Evolutionary conservation across 2,113 vertebrate genomes (phyloP).

Genomic region (Oryzias melastigma): DNA sequence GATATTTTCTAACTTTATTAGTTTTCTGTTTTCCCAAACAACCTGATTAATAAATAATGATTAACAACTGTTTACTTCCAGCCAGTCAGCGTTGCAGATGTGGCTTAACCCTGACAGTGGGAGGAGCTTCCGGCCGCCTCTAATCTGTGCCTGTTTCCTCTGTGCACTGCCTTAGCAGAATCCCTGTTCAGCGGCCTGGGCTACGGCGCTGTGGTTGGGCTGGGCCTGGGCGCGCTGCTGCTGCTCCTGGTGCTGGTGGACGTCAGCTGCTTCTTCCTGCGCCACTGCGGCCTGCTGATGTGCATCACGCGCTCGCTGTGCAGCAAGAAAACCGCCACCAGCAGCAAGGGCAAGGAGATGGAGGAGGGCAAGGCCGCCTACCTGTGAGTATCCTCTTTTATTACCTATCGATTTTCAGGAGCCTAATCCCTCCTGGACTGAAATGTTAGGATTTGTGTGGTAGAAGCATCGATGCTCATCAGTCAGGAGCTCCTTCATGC

Average conservation of each 20-base stretch:
- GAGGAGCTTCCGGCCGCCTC: neutral
- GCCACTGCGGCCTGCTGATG: conserved; percentile 95
- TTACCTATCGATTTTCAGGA: neutral
- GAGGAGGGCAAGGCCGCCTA: conserved; percentile 98
- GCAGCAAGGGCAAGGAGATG: conserved; percentile 92
- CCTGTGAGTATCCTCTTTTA: conserved; percentile 82
- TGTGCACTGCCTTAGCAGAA: conserved; percentile 82
- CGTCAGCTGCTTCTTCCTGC: conserved; percentile 96
- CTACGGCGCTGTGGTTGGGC: conserved; percentile 90
- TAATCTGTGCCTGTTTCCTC: neutral
- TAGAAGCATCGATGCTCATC: conserved; percentile 16
- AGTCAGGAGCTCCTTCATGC: conserved; percentile 54
- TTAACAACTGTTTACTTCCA: too few species aligned
- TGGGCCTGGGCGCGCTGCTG: conserved; percentile 89
- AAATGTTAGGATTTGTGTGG: conserved; percentile 3
- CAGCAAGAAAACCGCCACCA: conserved; percentile 93
- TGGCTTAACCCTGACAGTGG: too few species aligned
- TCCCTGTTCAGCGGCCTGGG: conserved; percentile 96
- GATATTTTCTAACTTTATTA: too few species aligned
- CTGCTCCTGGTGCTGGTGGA: conserved; percentile 92
- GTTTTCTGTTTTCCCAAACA: too few species aligned
- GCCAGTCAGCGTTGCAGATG: too few species aligned
- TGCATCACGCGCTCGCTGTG: conserved; percentile 94
- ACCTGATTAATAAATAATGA: too few species aligned
- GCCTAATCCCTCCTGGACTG: neutral